Conservation (phyloP, 2,888 invertebrate genomes). For the Chrysolina americana region DNA sequence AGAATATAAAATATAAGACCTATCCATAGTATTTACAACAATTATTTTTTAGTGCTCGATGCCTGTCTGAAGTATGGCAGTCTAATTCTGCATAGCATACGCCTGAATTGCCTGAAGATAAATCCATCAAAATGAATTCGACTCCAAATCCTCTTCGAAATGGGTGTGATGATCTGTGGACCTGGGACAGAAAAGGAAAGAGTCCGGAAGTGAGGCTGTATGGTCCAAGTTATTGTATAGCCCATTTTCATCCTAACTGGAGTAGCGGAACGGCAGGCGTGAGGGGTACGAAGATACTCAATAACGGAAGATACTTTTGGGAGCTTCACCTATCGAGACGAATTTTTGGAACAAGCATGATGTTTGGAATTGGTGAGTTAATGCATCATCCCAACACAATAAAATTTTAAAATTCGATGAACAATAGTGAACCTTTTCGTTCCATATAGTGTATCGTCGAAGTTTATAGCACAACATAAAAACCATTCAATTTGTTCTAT, state of each 20-base stretch:
- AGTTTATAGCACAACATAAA: too few species aligned
- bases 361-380: slow-evolving; percentile 79
- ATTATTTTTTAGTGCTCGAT: not conserved
- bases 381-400: not conserved
- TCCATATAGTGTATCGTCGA: too few species aligned
- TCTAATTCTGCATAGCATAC: slow-evolving; percentile 49
- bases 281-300: slow-evolving; percentile 77
- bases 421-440: not conserved
- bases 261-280: slow-evolving; percentile 83
- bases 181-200: slow-evolving; percentile 76
- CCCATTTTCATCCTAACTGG: slow-evolving; percentile 83
- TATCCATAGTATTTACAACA: too few species aligned
- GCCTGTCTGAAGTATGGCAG: slow-evolving; percentile 36
- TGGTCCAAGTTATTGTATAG: slow-evolving; percentile 73
- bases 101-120: slow-evolving; percentile 44
- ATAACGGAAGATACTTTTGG: slow-evolving; percentile 78
- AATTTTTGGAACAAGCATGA: slow-evolving; percentile 82
- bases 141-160: slow-evolving; percentile 48
- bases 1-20: too few species aligned
- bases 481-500: too few species aligned
- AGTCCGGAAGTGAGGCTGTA: slow-evolving; percentile 74
- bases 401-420: not conserved
- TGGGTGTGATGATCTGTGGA: slow-evolving; percentile 77
- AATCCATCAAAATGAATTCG: slow-evolving; percentile 37
- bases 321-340: slow-evolving; percentile 75